Evolutionary conservation across 2,113 vertebrate genomes (phyloP).

Genomic region (Arvicanthis niloticus): DNA sequence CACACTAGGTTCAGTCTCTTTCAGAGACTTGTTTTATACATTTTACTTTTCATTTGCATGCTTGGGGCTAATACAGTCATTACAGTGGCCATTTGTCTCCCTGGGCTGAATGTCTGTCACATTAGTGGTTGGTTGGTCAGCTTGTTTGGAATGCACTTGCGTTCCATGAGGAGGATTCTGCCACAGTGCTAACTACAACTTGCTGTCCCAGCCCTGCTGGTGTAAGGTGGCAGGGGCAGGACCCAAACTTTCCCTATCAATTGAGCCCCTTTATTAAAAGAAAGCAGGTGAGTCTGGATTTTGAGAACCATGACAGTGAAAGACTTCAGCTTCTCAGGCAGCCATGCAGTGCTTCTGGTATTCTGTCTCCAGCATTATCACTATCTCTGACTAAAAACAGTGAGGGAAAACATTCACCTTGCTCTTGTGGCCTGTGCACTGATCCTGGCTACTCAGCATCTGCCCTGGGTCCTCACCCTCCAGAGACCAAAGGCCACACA

Average conservation of each 20-base stretch:
- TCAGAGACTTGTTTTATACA: neutral
- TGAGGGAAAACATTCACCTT: fast-evolving
- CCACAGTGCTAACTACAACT: neutral
- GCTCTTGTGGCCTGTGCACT: neutral
- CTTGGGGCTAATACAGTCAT: fast-evolving
- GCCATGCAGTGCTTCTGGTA: neutral
- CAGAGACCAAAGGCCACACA: neutral
- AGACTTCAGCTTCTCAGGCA: neutral
- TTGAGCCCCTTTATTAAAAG: neutral
- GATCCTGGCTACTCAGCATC: neutral
- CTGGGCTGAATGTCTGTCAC: neutral
- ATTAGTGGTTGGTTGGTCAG: neutral
- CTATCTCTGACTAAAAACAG: neutral
- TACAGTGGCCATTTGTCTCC: neutral
- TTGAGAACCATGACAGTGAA: neutral
- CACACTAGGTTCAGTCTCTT: neutral
- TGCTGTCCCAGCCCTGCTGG: neutral
- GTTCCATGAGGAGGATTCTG: neutral
- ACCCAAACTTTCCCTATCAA: fast-evolving
- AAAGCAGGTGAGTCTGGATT: neutral
- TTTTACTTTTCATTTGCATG: neutral
- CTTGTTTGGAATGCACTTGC: neutral
- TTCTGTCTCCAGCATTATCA: neutral
- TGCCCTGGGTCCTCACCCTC: neutral
- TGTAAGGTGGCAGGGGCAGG: neutral